Evolutionary conservation across 92 coral and sea anemone species (phyloP).

Genomic region (Parazoanthus darwini): DNA sequence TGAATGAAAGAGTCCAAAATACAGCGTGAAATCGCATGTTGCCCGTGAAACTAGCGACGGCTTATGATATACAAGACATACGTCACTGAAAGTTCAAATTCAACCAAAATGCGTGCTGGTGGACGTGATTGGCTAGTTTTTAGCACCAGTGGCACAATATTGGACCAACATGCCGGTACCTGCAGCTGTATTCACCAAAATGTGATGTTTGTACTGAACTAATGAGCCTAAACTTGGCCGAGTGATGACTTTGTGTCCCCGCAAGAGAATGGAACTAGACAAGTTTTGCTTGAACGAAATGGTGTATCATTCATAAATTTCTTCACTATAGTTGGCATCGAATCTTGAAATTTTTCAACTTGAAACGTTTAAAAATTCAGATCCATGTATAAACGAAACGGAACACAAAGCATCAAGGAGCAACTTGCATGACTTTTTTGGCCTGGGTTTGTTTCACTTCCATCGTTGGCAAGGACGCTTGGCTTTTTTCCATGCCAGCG

Average conservation of each 20-base stretch:
- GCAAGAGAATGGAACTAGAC: not conserved
- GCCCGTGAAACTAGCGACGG: not conserved
- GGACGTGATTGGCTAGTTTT: not conserved
- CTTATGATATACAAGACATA: not conserved
- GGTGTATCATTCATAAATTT: not conserved
- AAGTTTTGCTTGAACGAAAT: too few relatives aligned
- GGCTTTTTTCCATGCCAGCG: constrained; percentile 27
- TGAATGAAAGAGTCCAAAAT: too few relatives aligned
- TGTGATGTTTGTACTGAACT: not conserved
- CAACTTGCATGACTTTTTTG: not conserved
- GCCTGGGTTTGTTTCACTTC: not conserved
- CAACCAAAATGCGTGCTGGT: not conserved
- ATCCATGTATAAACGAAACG: not conserved
- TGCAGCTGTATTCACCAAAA: not conserved
- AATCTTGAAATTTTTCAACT: not conserved
- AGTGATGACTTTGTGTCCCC: not conserved
- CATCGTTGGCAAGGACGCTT: constrained; percentile 7
- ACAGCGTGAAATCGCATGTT: not conserved
- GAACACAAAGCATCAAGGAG: not conserved
- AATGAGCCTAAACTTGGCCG: not conserved
- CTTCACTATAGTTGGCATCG: not conserved
- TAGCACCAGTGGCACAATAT: not conserved
- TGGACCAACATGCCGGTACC: not conserved
- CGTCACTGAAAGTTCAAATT: not conserved
- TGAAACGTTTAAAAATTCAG: not conserved